Evolutionary conservation across 2,797 vertebrate species (phyloP).

Genomic region (Sebastes nivosus): DNA sequence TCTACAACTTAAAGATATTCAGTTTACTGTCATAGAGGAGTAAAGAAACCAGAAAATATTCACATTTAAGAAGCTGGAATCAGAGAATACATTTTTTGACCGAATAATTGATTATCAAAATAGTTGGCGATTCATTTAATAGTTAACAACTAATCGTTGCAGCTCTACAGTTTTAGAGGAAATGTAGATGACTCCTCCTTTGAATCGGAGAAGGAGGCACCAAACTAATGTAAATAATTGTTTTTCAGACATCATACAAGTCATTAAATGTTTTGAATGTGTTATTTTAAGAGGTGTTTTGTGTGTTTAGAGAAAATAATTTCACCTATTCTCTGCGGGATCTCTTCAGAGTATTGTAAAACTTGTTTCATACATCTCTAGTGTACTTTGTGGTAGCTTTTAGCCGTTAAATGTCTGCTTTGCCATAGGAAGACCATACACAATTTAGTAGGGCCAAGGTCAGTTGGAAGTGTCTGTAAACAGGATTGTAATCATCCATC

Average conservation of each 20-base stretch:
- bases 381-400: background rate
- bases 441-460: background rate
- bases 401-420: background rate
- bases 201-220: background rate
- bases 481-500: constrained; percentile 21
- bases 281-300: background rate
- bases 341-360: background rate
- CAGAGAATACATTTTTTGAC: too few relatives aligned
- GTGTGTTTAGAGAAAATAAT: background rate
- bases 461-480: constrained; percentile 29
- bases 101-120: too few relatives aligned
- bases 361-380: background rate
- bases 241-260: background rate
- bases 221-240: background rate
- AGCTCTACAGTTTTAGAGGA: background rate
- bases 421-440: background rate
- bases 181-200: background rate
- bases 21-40: too few relatives aligned
- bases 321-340: background rate
- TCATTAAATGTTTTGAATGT: background rate
- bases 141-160: too few relatives aligned
- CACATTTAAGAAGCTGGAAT: too few relatives aligned
- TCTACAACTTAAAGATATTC: too few relatives aligned
- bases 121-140: too few relatives aligned
- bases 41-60: too few relatives aligned